Evolutionary conservation across 1,140 invertebrate species (phyloP).

Genomic region (Drosophila bipectinata): DNA sequence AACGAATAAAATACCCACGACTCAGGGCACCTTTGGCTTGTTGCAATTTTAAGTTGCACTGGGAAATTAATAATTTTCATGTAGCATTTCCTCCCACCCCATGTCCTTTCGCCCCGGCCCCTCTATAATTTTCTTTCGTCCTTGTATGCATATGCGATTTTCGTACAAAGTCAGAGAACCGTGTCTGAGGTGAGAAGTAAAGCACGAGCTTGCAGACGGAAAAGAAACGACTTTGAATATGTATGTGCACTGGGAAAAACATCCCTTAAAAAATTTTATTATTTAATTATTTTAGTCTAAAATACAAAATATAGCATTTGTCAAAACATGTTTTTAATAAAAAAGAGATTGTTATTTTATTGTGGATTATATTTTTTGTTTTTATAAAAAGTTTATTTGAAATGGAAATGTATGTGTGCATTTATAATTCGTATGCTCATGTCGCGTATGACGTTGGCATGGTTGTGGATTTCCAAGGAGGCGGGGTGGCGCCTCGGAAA

Average conservation of each 20-base stretch:
- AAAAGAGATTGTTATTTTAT: not conserved
- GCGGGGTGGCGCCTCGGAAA: not conserved
- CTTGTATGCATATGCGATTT: slow-evolving; percentile 59
- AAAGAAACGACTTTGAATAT: slow-evolving; percentile 1
- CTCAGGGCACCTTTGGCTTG: slow-evolving; percentile 52
- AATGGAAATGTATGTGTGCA: slow-evolving; percentile 42
- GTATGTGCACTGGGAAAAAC: not conserved
- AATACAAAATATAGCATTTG: not conserved
- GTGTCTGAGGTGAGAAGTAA: slow-evolving; percentile 47
- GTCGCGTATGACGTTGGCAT: slow-evolving; percentile 45
- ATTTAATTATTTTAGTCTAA: not conserved
- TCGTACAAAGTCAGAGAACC: slow-evolving; percentile 49
- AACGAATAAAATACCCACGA: slow-evolving; percentile 39
- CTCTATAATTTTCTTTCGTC: not conserved
- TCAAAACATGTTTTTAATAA: not conserved
- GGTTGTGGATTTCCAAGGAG: not conserved
- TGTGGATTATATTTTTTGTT: not conserved
- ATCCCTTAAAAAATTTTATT: not conserved
- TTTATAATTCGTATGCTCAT: slow-evolving; percentile 72
- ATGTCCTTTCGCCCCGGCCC: not conserved
- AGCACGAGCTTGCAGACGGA: slow-evolving; percentile 18
- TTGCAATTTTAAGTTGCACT: slow-evolving; percentile 72
- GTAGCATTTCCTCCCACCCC: slow-evolving; percentile 33
- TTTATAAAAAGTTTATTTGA: not conserved
- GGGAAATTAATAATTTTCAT: slow-evolving; percentile 76